Percentiles rank a stretch among this genome's conserved stretches.
phyloP scores from a whole-genome alignment of 2,888 invertebrate genomes.

The Ceriagrion tenellum region DNA sequence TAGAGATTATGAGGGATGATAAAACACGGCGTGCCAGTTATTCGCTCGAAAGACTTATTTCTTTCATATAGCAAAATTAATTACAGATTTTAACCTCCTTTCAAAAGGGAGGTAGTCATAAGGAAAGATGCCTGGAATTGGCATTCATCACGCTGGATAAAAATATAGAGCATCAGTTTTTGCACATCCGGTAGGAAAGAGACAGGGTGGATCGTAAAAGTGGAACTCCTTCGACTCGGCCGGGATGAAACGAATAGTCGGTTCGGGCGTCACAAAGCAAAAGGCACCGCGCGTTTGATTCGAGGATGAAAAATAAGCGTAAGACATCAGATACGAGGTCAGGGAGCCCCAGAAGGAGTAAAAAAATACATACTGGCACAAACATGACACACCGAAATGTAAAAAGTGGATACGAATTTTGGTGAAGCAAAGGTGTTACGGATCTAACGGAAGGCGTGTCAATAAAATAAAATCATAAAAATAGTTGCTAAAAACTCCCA shows the following conservation, averaged over 20 bases:
- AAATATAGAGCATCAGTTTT: background rate
- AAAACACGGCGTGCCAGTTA: too few relatives aligned
- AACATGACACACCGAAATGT: too few relatives aligned
- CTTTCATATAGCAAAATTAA: too few relatives aligned
- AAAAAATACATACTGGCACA: background rate
- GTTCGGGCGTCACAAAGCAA: background rate
- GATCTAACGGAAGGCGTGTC: too few relatives aligned
- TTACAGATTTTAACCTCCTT: too few relatives aligned
- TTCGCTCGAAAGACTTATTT: too few relatives aligned
- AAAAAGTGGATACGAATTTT: too few relatives aligned
- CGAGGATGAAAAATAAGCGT: background rate
- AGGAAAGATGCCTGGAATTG: background rate
- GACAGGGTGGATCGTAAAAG: background rate
- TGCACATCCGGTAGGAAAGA: background rate
- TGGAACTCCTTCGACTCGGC: background rate
- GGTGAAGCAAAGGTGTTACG: too few relatives aligned
- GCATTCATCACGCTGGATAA: background rate
- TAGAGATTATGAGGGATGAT: too few relatives aligned
- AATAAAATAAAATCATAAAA: too few relatives aligned
- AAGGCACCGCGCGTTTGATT: background rate
- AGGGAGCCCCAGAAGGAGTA: background rate
- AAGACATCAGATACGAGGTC: background rate
- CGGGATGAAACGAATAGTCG: background rate
- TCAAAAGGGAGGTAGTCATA: too few relatives aligned
- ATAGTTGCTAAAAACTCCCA: too few relatives aligned